phyloP scores from a whole-genome alignment of 1,140 invertebrate genomes.

The Solen grandis region DNA sequence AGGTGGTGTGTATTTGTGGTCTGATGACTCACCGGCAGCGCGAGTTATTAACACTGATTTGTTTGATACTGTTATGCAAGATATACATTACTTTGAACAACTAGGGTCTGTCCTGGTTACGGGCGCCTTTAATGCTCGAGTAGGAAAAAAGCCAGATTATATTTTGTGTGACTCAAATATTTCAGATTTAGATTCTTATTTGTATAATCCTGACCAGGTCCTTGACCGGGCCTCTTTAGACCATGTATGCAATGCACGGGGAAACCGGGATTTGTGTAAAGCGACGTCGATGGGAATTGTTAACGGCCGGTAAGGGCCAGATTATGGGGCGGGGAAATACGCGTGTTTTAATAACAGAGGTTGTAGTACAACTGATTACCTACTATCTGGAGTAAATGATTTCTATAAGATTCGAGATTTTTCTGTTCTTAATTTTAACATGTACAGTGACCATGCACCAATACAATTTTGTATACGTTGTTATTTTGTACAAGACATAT shows the following conservation, averaged over 20 bases:
- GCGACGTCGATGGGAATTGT: background rate
- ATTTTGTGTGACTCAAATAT: background rate
- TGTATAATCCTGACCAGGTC: background rate
- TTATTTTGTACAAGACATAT: background rate
- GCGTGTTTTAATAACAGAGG: background rate
- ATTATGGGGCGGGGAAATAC: background rate
- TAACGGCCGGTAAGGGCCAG: background rate
- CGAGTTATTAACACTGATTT: background rate
- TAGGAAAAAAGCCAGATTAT: conserved; percentile 2
- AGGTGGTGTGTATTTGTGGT: conserved; percentile 10
- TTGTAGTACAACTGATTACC: background rate
- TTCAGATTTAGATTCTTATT: background rate
- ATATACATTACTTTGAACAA: background rate
- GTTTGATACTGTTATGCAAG: conserved; percentile 6
- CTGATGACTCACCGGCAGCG: background rate
- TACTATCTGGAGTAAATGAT: background rate
- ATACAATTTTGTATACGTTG: background rate
- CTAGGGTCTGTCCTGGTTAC: background rate
- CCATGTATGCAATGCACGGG: background rate
- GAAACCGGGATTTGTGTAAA: background rate
- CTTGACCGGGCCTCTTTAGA: background rate
- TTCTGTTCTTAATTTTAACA: background rate
- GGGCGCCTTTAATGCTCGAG: conserved; percentile 24
- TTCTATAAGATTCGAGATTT: too few species aligned
- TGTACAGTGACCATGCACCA: background rate